phyloP scores from a whole-genome alignment of 2,888 invertebrate species.

The Xanthia togata region DNA sequence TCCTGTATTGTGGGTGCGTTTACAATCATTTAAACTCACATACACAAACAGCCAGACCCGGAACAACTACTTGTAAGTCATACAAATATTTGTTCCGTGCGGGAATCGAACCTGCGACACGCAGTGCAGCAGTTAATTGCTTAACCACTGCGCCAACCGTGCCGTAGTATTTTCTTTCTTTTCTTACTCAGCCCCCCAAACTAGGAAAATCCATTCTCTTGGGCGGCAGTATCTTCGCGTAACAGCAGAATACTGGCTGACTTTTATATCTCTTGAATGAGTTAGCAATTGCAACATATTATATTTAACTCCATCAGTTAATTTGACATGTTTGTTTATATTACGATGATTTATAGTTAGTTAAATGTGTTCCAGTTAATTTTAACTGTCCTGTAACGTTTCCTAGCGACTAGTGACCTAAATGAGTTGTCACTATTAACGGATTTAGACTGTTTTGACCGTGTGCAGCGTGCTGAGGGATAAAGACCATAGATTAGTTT shows the following conservation, averaged over 20 bases:
- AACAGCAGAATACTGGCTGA: not conserved
- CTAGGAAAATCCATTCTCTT: no score
- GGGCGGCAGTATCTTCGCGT: no score
- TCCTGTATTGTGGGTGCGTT: no score
- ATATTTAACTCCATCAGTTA: conserved; percentile 13
- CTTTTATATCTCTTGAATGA: not conserved
- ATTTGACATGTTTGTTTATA: conserved; percentile 45
- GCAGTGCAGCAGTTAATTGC: no score
- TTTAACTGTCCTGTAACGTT: conserved; percentile 66
- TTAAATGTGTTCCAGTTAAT: conserved; percentile 63
- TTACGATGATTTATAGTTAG: conserved; percentile 42
- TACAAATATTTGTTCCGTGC: no score
- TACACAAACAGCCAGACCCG: no score
- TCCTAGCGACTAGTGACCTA: conserved; percentile 75
- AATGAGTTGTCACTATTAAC: conserved; percentile 70
- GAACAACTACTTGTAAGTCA: no score
- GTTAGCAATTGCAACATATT: not conserved
- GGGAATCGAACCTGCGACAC: no score
- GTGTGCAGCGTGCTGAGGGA: conserved; percentile 48
- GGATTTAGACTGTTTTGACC: conserved; percentile 67
- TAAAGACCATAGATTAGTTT: conserved; percentile 2
- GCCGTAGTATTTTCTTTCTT: no score
- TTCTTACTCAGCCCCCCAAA: no score
- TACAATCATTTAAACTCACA: no score
- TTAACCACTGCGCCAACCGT: no score